Conservation (phyloP, 2,113 vertebrate species). For the Pteropus alecto region DNA sequence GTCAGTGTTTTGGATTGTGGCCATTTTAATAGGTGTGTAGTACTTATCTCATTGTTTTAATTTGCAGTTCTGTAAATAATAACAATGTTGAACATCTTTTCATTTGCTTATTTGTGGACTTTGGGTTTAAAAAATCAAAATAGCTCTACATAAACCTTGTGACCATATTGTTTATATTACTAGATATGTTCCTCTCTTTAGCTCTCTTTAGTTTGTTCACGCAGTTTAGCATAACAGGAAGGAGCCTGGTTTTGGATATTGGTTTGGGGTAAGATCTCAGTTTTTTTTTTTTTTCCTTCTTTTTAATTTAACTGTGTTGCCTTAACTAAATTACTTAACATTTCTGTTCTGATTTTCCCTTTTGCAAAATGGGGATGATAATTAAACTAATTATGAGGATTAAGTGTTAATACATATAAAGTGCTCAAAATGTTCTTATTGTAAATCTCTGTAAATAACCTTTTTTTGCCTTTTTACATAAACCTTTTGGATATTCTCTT, state of each 20-base stretch:
- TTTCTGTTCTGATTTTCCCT: not conserved
- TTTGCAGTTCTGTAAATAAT: not conserved
- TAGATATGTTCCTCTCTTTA: not conserved
- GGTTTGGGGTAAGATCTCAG: not conserved
- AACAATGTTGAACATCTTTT: slow-evolving; percentile 15
- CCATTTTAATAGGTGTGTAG: not conserved
- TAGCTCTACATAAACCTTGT: not conserved
- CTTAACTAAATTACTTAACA: slow-evolving; percentile 22
- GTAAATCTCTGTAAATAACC: not conserved
- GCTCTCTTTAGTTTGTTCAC: not conserved
- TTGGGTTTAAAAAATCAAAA: not conserved
- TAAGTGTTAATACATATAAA: not conserved
- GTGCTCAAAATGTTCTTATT: not conserved
- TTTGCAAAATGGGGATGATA: not conserved
- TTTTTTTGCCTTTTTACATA: not conserved
- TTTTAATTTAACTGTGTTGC: not conserved
- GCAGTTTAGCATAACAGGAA: not conserved
- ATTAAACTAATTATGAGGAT: not conserved
- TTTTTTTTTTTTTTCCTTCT: not conserved
- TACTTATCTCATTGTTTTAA: not conserved
- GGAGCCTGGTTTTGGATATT: not conserved
- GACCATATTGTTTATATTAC: not conserved
- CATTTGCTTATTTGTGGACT: not conserved
- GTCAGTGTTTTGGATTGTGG: slow-evolving; percentile 19
- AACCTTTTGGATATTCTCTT: not conserved